These are phyloP conservation scores for Gryllus longicercus DNA, from an alignment of 2,888 invertebrate species.

Conservation along the genomic window DNA sequence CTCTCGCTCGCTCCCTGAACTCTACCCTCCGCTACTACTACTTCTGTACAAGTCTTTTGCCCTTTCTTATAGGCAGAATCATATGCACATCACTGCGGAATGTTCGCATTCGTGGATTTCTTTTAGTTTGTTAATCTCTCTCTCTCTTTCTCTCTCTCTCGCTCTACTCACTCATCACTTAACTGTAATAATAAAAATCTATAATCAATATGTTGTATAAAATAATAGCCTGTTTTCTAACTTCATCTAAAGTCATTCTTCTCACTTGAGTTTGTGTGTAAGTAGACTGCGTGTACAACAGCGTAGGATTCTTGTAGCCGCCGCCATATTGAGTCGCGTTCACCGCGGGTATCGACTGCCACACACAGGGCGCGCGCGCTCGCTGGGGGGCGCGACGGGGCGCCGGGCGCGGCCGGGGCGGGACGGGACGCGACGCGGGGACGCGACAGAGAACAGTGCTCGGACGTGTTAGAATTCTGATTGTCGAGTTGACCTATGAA, in stretches of 20 bases:
- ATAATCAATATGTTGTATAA: conserved; percentile 24
- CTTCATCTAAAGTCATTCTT: conserved; percentile 6
- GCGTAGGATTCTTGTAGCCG: not conserved
- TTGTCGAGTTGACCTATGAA: conserved; percentile 6
- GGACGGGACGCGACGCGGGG: not conserved
- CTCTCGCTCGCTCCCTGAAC: not conserved
- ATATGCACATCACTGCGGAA: conserved; percentile 28
- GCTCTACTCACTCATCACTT: not conserved
- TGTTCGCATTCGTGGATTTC: not conserved
- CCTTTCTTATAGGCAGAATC: conserved; percentile 29
- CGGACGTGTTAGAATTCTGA: not conserved
- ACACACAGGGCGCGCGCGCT: not conserved
- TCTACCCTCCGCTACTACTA: conserved; percentile 11
- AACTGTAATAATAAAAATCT: conserved; percentile 24
- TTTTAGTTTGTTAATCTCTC: not conserved
- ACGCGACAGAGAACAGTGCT: not conserved
- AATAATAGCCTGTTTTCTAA: conserved; percentile 21
- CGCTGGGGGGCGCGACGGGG: not conserved
- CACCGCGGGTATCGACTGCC: not conserved
- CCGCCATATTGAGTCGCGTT: conserved; percentile 2
- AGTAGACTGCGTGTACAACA: conserved; percentile 3
- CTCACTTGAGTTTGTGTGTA: not conserved
- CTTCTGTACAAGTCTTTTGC: not conserved
- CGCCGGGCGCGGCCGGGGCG: not conserved
- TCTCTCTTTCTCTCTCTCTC: not conserved